Evolutionary conservation across 2,797 vertebrate species (phyloP).

Genomic region (Phalanger gymnotis): DNA sequence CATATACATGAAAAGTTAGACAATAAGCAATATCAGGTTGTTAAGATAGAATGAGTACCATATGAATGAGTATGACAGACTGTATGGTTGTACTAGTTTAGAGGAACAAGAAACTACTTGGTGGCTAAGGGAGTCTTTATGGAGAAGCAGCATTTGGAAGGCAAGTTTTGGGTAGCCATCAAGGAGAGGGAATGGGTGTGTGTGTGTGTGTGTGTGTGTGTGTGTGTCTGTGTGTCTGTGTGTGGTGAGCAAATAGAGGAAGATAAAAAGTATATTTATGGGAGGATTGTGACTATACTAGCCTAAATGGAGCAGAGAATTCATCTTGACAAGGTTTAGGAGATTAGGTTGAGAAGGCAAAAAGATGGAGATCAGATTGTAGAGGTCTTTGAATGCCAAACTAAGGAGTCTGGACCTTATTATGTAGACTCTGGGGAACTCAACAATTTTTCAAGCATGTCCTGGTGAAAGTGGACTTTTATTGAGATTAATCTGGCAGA

Average conservation of each 20-base stretch:
- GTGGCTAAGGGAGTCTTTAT: neutral
- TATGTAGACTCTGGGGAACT: neutral
- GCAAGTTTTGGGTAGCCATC: neutral
- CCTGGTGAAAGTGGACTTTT: neutral
- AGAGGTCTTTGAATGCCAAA: neutral
- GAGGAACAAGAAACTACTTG: neutral
- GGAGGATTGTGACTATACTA: neutral
- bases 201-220: neutral
- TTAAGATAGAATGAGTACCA: neutral
- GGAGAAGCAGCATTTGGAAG: neutral
- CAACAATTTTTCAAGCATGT: neutral
- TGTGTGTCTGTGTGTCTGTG: neutral
- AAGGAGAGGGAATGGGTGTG: neutral
- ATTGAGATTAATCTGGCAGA: neutral
- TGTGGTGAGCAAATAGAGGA: neutral
- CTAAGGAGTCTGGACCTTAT: slow-evolving; percentile 23
- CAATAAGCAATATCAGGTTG: neutral
- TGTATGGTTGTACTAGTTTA: neutral
- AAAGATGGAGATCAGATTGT: neutral
- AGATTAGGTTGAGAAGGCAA: neutral
- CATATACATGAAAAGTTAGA: neutral
- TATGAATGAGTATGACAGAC: neutral
- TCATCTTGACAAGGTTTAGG: neutral
- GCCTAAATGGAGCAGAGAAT: neutral
- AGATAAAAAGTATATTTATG: neutral